Base-by-base conservation (phyloP, 2,888 invertebrate genomes). In the Clunio marinus region DNA sequence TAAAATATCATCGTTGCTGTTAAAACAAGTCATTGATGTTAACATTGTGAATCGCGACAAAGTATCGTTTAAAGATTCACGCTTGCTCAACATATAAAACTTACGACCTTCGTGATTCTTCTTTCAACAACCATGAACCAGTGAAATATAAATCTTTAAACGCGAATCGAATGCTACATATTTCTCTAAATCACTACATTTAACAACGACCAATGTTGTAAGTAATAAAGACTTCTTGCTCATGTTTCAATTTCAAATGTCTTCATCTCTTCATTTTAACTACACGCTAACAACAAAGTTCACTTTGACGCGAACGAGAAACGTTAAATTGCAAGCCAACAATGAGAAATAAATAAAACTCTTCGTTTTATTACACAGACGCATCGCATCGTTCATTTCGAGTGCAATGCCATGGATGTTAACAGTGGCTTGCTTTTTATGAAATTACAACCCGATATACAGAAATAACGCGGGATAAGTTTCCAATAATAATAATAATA, bases 281-380 rank as follows among this genome's bases (percentile, higher is more conserved):
- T n/a, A n/a, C n/a, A n/a, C n/a, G n/a, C n/a, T n/a, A n/a, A n/a
- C n/a, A n/a, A n/a, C n/a, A n/a, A n/a, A n/a, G n/a, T n/a, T n/a
- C n/a, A n/a, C n/a, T n/a, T n/a, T n/a, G n/a, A n/a, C n/a, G n/a
- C n/a, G n/a, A n/a, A n/a, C n/a, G n/a, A n/a, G n/a, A n/a, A n/a
- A 65, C 46, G 63, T 22, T 13, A 25, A 65, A 46, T 45, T 46
- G 46, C 46, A 45, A 65, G 37, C 28, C 46, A 25, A 45, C 63
- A 45, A 45, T 66, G 66, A 51, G 32, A 66, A 32, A 32, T 66
- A 55, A 66, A 66, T 66, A 66, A 66, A 66, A 25, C 46, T 20
- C 4, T 65, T n/a, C 65, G 51, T 20, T 65, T 65, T 65, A 51
- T 65, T 65, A 65, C 41, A 46, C 15, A 28, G 51, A 8, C n/a